Evolutionary conservation across 2,888 invertebrate species (phyloP).

Genomic region (Drosophila anomalata): DNA sequence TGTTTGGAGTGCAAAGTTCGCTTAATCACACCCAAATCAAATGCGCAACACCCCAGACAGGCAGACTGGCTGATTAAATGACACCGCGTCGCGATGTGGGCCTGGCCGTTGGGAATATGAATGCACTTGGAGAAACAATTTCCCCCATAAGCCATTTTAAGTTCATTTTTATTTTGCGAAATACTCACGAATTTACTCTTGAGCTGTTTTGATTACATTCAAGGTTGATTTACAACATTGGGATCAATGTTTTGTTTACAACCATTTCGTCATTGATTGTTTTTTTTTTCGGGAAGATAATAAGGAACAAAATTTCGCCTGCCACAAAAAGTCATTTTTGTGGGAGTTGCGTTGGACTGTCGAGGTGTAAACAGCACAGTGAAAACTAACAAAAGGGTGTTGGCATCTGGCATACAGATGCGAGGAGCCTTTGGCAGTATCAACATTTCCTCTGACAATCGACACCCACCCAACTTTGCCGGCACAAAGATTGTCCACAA

Average conservation of each 20-base stretch:
- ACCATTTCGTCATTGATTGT: conserved; percentile 30
- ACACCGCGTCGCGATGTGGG: neutral
- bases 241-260: conserved; percentile 25
- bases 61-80: conserved; percentile 33
- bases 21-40: conserved; percentile 69
- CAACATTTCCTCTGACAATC: conserved; percentile 60
- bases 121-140: neutral
- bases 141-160: neutral
- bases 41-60: conserved; percentile 48
- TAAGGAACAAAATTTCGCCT: conserved; percentile 15
- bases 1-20: conserved; percentile 59
- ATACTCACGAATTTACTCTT: neutral
- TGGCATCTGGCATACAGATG: conserved; percentile 36
- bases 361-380: conserved; percentile 16
- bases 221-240: conserved; percentile 16
- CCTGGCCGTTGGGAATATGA: neutral
- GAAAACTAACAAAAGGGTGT: conserved; percentile 14
- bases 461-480: conserved; percentile 26
- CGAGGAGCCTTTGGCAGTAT: conserved; percentile 49
- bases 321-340: neutral
- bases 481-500: conserved; percentile 68
- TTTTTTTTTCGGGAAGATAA: conserved; percentile 10
- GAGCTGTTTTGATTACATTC: conserved; percentile 9
- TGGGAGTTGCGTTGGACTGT: neutral
- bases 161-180: neutral